phyloP scores from a whole-genome alignment of 2,888 invertebrate species.

The Tachina grossa region DNA sequence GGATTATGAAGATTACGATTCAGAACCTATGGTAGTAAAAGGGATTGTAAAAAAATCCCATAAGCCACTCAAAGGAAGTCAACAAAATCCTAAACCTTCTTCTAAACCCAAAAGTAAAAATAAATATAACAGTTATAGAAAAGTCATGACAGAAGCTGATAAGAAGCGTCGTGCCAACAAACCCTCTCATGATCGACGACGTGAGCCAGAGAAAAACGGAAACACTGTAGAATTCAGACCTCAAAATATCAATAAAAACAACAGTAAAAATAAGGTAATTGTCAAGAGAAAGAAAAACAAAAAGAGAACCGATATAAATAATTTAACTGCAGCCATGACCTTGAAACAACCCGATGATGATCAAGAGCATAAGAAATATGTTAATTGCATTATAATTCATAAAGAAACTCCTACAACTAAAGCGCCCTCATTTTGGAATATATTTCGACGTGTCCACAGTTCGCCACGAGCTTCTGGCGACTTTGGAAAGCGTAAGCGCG shows the following conservation, averaged over 20 bases:
- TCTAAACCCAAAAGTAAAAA: conserved; percentile 39
- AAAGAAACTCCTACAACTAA: conserved; percentile 76
- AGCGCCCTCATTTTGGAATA: conserved; percentile 79
- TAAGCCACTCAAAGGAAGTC: not conserved
- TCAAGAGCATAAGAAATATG: conserved; percentile 44
- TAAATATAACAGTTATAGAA: conserved; percentile 18
- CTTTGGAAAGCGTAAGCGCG: conserved; percentile 78
- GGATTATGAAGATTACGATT: conserved; percentile 58
- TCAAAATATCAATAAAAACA: not conserved
- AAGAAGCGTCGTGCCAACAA: conserved; percentile 16
- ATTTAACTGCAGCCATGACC: conserved; percentile 58
- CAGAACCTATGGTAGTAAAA: not conserved
- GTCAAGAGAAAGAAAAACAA: conserved; percentile 43
- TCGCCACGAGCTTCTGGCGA: conserved; percentile 64
- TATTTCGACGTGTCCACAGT: conserved; percentile 74
- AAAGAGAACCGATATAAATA: conserved; percentile 34
- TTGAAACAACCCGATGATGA: conserved; percentile 43
- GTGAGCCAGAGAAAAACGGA: not conserved
- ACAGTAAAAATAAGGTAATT: not conserved
- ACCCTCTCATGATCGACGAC: not conserved
- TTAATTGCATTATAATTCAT: conserved; percentile 79
- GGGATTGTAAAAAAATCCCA: not conserved
- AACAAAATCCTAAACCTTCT: not conserved
- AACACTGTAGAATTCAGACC: not conserved
- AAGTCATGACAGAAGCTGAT: not conserved